A percentile compares a stretch with the other conserved stretches of the same genome.
Conservation (phyloP, 2,113 vertebrate genomes). For the Lamprotornis superbus region DNA sequence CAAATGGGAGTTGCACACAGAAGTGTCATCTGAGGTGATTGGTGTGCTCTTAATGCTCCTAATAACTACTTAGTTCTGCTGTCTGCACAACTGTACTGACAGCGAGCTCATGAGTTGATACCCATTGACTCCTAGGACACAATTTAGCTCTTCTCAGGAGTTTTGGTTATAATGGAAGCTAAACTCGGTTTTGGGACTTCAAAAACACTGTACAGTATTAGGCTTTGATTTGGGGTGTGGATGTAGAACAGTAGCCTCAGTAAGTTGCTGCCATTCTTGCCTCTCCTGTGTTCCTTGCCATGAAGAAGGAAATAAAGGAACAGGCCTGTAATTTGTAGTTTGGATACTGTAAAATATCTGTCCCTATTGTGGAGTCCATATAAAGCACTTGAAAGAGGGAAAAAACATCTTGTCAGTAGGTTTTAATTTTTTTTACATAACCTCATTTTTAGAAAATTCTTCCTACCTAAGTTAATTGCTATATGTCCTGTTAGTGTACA, state of each 20-base stretch:
- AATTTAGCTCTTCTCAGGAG: not conserved
- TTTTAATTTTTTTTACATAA: not conserved
- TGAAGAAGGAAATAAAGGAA: not conserved
- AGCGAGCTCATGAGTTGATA: not conserved
- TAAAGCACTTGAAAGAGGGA: not conserved
- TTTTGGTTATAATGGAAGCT: not conserved
- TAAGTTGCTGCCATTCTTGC: not conserved
- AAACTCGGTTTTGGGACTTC: not conserved
- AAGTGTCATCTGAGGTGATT: not conserved
- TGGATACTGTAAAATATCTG: not conserved
- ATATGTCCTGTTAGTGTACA: not conserved
- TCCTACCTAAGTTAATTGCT: not conserved
- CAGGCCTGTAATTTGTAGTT: not conserved
- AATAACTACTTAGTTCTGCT: not conserved
- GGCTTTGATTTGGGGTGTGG: not conserved
- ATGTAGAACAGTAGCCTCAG: not conserved
- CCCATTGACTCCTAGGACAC: rapidly evolving
- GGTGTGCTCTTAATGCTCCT: not conserved
- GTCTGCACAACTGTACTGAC: rapidly evolving
- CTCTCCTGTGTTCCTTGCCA: not conserved
- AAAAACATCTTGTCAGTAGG: not conserved
- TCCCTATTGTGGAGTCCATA: not conserved
- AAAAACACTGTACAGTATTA: not conserved
- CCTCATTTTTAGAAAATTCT: not conserved
- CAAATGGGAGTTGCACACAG: no score